Percentiles rank a stretch among this genome's conserved stretches.
Evolutionary conservation across 2,797 vertebrate genomes (phyloP).

Genomic region (Potorous gilbertii): DNA sequence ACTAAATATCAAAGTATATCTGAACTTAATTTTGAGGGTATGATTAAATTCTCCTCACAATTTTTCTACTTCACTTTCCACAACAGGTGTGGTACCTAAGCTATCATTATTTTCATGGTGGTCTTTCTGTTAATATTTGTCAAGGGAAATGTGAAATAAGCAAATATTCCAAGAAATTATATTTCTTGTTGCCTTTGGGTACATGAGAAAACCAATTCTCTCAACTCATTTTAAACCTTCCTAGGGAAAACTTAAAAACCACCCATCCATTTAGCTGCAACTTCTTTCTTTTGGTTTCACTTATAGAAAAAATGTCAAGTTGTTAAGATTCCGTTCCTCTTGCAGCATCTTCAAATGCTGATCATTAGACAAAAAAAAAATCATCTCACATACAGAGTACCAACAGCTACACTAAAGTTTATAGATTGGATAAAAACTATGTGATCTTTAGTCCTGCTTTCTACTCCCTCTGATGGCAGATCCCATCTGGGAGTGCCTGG

Average conservation of each 20-base stretch:
- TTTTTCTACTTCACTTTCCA: background rate
- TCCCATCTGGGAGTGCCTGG: background rate
- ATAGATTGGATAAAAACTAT: background rate
- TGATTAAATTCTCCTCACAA: background rate
- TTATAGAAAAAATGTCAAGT: background rate
- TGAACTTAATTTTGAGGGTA: background rate
- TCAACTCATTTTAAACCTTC: background rate
- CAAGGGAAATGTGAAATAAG: background rate
- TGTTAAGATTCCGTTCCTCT: background rate
- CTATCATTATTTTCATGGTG: background rate
- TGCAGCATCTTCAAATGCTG: background rate
- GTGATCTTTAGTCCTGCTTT: background rate
- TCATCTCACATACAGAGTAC: background rate
- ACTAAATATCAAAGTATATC: background rate
- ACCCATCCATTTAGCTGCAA: background rate
- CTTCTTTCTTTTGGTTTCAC: background rate
- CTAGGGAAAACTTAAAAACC: background rate
- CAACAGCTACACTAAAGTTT: background rate
- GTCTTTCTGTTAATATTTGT: background rate
- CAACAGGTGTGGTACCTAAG: background rate
- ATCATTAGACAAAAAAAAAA: background rate
- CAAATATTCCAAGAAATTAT: background rate
- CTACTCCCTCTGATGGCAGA: background rate
- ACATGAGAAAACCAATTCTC: background rate
- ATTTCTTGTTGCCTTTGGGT: background rate